Percentiles rank a stretch among this genome's conserved stretches.
These are phyloP conservation scores for Troides oblongomaculatus DNA, from an alignment of 2,888 invertebrate genomes.

Conservation along the genomic window DNA sequence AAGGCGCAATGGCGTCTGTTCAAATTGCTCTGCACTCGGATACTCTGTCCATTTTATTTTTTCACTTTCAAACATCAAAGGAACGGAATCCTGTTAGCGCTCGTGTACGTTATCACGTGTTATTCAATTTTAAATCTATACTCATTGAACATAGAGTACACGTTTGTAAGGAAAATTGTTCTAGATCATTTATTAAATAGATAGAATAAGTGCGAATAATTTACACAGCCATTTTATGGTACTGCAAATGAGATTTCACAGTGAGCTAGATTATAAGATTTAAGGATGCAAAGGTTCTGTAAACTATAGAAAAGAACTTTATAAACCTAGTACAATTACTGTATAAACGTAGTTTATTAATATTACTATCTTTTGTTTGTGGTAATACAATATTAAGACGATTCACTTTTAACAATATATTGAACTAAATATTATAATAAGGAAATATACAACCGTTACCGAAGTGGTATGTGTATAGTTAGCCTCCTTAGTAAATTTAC, in stretches of 20 bases:
- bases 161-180: slow-evolving; percentile 16
- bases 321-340: too few relatives aligned
- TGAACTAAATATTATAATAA: too few relatives aligned
- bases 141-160: slow-evolving; percentile 22
- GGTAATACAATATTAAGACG: too few relatives aligned
- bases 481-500: background rate
- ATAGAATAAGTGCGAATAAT: slow-evolving; percentile 53
- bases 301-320: too few relatives aligned
- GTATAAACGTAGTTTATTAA: too few relatives aligned
- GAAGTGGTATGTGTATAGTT: background rate
- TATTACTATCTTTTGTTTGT: too few relatives aligned
- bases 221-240: slow-evolving; percentile 51
- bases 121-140: slow-evolving; percentile 31
- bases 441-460: too few relatives aligned
- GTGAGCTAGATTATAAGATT: slow-evolving; percentile 45
- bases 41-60: slow-evolving; percentile 37
- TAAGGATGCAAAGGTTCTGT: slow-evolving; percentile 10
- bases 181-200: slow-evolving; percentile 29
- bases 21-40: slow-evolving; percentile 45
- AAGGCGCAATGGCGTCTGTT: slow-evolving; percentile 55
- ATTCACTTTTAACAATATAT: too few relatives aligned
- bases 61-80: slow-evolving; percentile 53
- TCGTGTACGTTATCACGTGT: slow-evolving; percentile 25
- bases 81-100: slow-evolving; percentile 36
- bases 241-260: slow-evolving; percentile 56